These are phyloP conservation scores for Pongo pygmaeus DNA, from an alignment of 2,113 vertebrate species.

Conservation along the genomic window DNA sequence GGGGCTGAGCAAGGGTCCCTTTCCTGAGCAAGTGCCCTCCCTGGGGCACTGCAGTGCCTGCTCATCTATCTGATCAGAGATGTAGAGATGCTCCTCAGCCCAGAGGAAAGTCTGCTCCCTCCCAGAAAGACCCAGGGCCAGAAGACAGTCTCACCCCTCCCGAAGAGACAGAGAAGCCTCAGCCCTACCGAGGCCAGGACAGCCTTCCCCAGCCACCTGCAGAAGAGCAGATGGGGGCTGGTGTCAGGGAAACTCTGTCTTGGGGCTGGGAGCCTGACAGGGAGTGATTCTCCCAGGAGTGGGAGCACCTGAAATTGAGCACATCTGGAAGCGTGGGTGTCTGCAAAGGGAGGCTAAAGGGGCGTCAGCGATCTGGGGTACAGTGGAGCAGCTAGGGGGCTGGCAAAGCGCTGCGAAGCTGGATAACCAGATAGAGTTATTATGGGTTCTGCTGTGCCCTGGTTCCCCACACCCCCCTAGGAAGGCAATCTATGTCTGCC, in stretches of 20 bases:
- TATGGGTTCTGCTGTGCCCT: neutral
- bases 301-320: neutral
- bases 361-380: neutral
- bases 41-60: neutral
- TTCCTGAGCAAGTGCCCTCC: conserved; percentile 18
- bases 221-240: neutral
- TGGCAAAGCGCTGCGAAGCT: neutral
- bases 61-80: conserved; percentile 78
- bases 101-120: neutral
- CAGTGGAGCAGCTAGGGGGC: neutral
- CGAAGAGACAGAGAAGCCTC: neutral
- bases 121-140: neutral
- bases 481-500: neutral
- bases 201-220: neutral
- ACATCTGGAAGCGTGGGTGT: neutral
- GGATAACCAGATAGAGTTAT: neutral
- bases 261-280: neutral
- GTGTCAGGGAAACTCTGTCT: neutral
- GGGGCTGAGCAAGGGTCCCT: conserved; percentile 74
- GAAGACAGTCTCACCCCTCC: neutral
- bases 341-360: neutral
- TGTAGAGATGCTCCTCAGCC: conserved; percentile 64
- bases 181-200: neutral
- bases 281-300: neutral
- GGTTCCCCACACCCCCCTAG: neutral